Evolutionary conservation across 2,888 invertebrate species (phyloP).

Genomic region (Biston betularia): DNA sequence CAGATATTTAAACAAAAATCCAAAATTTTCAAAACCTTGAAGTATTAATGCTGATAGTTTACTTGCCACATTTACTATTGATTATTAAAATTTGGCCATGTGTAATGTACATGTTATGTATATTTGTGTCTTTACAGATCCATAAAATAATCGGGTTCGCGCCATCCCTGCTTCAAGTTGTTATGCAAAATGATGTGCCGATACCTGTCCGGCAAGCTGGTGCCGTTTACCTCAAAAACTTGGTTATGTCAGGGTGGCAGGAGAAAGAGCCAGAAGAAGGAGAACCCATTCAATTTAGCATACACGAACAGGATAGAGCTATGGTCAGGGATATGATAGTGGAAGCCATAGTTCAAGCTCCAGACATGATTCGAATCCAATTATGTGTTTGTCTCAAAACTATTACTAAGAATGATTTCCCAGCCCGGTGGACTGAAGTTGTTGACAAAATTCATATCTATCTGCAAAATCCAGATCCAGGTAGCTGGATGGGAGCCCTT

Average conservation of each 20-base stretch:
- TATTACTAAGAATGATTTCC: constrained; percentile 98
- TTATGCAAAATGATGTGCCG: constrained; percentile 95
- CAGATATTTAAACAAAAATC: too few relatives aligned
- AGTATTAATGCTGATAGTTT: too few relatives aligned
- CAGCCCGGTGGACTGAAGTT: constrained; percentile 97
- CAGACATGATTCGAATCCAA: constrained; percentile 96
- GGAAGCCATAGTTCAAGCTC: constrained; percentile 97
- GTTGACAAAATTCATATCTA: constrained; percentile 98
- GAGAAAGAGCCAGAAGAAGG: constrained; percentile 92
- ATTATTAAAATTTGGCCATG: too few relatives aligned
- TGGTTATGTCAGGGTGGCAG: constrained; percentile 95
- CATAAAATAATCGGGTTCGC: constrained; percentile 96
- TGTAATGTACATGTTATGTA: too few relatives aligned
- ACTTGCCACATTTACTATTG: too few relatives aligned
- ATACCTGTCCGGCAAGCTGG: constrained; percentile 98
- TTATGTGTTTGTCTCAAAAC: constrained; percentile 96
- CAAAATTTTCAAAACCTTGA: too few relatives aligned
- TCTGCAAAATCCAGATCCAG: constrained; percentile 95
- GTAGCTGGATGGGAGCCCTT: constrained; percentile 96
- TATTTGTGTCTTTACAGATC: constrained; percentile 64
- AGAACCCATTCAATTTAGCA: constrained; percentile 91
- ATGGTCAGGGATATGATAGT: constrained; percentile 97
- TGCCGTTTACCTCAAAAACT: constrained; percentile 98
- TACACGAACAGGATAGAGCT: constrained; percentile 98
- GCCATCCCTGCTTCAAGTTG: constrained; percentile 96